phyloP scores from a whole-genome alignment of 2,113 vertebrate species.

The Alethe castanea region DNA sequence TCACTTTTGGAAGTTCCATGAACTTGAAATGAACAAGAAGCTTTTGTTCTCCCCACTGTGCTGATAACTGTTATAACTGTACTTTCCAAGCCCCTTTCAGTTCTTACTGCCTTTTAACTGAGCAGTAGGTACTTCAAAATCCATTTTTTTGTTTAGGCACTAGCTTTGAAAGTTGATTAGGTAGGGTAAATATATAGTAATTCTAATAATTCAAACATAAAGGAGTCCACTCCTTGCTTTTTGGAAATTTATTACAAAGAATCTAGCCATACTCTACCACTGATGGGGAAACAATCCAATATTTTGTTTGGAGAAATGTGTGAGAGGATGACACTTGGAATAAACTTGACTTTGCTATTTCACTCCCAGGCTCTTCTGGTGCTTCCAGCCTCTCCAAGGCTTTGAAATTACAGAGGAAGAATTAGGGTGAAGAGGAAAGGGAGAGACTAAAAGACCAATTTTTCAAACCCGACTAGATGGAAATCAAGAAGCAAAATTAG shows the following conservation, averaged over 20 bases:
- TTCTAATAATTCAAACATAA: not conserved
- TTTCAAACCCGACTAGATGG: not conserved
- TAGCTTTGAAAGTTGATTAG: not conserved
- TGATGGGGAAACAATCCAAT: not conserved
- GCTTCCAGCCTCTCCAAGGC: not conserved
- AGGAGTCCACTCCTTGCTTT: not conserved
- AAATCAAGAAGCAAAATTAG: not conserved
- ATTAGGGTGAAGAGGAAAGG: not conserved
- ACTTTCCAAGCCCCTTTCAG: not conserved
- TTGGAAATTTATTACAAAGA: not conserved
- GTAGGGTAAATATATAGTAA: not conserved
- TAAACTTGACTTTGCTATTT: not conserved
- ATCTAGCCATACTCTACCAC: not conserved
- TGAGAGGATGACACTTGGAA: not conserved
- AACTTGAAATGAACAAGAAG: not conserved
- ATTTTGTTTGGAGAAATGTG: not conserved
- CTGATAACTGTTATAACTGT: not conserved
- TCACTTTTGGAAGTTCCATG: not conserved
- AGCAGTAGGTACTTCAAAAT: not conserved
- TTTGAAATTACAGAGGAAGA: not conserved
- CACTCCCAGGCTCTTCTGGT: not conserved
- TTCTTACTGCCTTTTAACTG: not conserved
- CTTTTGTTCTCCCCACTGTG: not conserved
- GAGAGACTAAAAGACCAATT: not conserved
- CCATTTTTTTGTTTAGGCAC: not conserved